These are phyloP conservation scores for Cirrhinus molitorella DNA, from an alignment of 2,797 vertebrate genomes.

Conservation along the genomic window DNA sequence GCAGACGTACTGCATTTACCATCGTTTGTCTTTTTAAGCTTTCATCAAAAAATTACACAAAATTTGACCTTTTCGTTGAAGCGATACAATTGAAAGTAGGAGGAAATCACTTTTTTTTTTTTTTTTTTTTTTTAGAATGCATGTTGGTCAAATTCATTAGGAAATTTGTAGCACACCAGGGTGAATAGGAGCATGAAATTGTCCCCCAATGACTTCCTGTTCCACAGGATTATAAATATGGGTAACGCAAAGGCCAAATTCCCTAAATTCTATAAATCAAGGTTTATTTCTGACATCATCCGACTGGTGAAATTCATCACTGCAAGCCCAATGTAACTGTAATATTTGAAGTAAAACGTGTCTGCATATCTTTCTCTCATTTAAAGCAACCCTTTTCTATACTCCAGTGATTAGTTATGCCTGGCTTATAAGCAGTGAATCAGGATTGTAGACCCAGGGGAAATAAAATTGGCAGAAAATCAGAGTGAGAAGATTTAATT, in stretches of 20 bases:
- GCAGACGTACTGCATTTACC: background rate
- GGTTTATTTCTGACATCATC: background rate
- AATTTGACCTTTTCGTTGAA: too few relatives aligned
- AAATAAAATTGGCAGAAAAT: slow-evolving; percentile 99
- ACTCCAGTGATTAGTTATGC: slow-evolving; percentile 90
- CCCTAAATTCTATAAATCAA: background rate
- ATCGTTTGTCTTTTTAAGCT: too few relatives aligned
- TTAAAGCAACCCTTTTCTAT: slow-evolving; percentile 60
- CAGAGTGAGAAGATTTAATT: slow-evolving; percentile 99
- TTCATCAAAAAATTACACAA: too few relatives aligned
- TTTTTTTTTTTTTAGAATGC: too few relatives aligned
- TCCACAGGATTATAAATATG: too few relatives aligned
- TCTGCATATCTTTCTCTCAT: slow-evolving; percentile 65
- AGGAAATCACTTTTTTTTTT: too few relatives aligned
- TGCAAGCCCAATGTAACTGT: slow-evolving; percentile 60
- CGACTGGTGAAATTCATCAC: background rate
- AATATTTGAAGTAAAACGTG: slow-evolving; percentile 71
- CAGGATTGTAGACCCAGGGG: slow-evolving; percentile 90
- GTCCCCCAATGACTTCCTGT: too few relatives aligned
- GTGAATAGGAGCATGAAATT: too few relatives aligned
- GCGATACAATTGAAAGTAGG: too few relatives aligned
- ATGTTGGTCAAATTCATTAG: too few relatives aligned
- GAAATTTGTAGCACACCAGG: too few relatives aligned
- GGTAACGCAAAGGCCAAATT: too few relatives aligned
- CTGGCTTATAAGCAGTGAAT: slow-evolving; percentile 86